Conservation (phyloP, 2,113 vertebrate species). For the Ariopsis seemanni region DNA sequence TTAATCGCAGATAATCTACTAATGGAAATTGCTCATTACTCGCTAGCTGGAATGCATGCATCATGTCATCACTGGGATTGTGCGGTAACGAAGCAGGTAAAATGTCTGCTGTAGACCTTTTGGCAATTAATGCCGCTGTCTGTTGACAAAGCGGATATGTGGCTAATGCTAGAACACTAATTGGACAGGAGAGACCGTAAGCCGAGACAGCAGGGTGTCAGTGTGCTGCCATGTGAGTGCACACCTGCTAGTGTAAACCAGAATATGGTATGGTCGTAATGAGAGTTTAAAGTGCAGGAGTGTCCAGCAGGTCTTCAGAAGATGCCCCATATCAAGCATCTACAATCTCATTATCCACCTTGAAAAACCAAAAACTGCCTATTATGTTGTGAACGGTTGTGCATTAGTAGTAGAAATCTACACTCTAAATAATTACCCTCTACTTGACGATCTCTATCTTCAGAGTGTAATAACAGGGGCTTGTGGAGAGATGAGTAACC, state of each 20-base stretch:
- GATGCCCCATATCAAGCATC: conserved; percentile 34
- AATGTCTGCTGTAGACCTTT: neutral
- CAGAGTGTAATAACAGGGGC: conserved; percentile 75
- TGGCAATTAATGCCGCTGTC: conserved; percentile 12
- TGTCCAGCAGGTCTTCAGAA: neutral
- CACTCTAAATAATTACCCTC: conserved; percentile 71
- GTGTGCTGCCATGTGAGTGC: neutral
- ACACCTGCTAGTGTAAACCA: conserved; percentile 6
- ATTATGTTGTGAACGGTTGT: conserved; percentile 71
- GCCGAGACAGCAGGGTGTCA: conserved; percentile 11
- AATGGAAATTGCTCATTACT: neutral
- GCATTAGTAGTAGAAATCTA: conserved; percentile 74
- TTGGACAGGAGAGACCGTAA: conserved; percentile 29
- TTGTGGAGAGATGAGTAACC: conserved; percentile 77
- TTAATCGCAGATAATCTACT: neutral
- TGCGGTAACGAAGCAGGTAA: neutral
- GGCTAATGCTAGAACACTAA: conserved; percentile 37
- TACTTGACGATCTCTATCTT: conserved; percentile 69
- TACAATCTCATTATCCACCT: conserved; percentile 49
- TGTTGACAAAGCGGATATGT: conserved; percentile 33
- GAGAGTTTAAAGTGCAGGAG: conserved; percentile 4
- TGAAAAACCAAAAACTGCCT: conserved; percentile 63
- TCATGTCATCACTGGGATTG: neutral
- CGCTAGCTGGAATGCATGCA: neutral
- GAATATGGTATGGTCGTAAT: conserved; percentile 27